phyloP scores from a whole-genome alignment of 2,888 invertebrate genomes.

The Tuberolachnus salignus region DNA sequence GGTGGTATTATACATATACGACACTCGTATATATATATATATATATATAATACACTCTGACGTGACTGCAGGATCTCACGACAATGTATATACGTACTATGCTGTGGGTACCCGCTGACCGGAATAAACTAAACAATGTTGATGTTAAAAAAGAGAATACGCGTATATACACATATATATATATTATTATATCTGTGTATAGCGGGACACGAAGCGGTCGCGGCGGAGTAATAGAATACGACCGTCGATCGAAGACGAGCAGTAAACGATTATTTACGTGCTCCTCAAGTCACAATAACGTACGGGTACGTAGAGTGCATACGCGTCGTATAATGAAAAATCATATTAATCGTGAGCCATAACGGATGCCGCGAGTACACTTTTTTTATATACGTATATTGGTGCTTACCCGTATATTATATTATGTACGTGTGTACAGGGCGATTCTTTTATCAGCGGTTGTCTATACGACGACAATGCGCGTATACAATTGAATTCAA shows the following conservation, averaged over 20 bases:
- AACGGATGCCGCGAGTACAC: neutral
- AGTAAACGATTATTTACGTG: constrained; percentile 17
- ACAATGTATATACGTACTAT: neutral
- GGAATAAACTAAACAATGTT: constrained; percentile 7
- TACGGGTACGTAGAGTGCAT: too few species aligned
- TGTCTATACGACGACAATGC: too few species aligned
- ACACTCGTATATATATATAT: too few species aligned
- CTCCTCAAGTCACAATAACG: neutral
- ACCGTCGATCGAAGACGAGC: neutral
- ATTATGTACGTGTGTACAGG: neutral
- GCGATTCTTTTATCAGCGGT: too few species aligned
- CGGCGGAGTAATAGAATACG: neutral
- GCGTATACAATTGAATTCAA: too few species aligned
- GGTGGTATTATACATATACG: too few species aligned
- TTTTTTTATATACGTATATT: neutral
- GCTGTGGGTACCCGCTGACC: neutral
- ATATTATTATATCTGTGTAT: neutral
- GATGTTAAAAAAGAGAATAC: neutral
- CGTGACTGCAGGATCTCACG: constrained; percentile 7
- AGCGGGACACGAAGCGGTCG: neutral
- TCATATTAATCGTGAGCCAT: neutral
- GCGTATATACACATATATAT: neutral
- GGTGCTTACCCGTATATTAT: neutral
- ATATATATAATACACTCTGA: too few species aligned
- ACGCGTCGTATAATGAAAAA: neutral